Evolutionary conservation across 2,113 vertebrate genomes (phyloP), one percentile per base, ranked within the genome.

Genomic region (Labeo catla): DNA sequence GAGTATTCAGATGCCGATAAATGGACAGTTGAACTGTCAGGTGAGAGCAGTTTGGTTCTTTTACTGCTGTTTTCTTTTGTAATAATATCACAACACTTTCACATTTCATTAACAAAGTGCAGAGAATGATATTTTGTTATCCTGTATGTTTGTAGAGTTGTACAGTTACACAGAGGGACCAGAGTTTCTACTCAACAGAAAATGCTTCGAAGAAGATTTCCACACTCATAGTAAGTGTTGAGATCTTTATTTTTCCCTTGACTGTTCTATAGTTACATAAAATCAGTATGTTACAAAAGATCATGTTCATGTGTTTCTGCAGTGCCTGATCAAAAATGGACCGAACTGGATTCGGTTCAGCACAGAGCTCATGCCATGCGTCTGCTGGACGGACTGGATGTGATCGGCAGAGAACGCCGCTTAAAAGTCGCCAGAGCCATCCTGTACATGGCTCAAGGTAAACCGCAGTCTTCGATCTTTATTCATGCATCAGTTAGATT

Each of bases 131-230:
- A 0, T 68, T 15, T 49, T n/a, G 21, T 76, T 9, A 47, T 54
- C 19, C 50, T 47, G 4, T 79, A 16, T 63, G 15, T 83, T 91
- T 91, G 23, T 89, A 99, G 98, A 99, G 91, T 93, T 99, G 4
- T 99, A 99, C 92, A 99, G 98, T 91, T 99, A 99, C 88, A 99
- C 98, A 0, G 98, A 99, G 90, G 97, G 97, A 34, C 98, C 98
- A 0, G 98, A 99, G 91, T 99, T 99, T 91, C 91, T 95, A 87
- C 93, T 98, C 74, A 99, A 99, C 91, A 94, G 96, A 61, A 99
- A 97, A 89, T 99, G 98, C 92, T 99, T 99, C 70, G 97, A 98
- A 88, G 97, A 99, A 34, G 98, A 99, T 91, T 98, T 99, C 92
- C 95, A 90, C 90, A 91, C 96, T 86, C 97, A 99, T 2, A 94